Base-by-base conservation (phyloP, 2,888 invertebrate species). In the Erpobdella octoculata region DNA sequence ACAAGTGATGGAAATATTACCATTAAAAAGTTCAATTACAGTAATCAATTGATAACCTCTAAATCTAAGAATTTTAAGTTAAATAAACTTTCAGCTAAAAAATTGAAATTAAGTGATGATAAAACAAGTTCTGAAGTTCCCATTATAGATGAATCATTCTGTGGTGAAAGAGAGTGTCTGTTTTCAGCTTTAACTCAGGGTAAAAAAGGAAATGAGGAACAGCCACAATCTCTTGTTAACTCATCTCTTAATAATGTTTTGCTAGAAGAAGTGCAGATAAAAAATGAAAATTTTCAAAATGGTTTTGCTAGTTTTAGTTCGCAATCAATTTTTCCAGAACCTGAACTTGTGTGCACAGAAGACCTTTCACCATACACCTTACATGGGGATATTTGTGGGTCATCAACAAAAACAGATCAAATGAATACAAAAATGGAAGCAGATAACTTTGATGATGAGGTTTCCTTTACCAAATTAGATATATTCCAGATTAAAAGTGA, bases 401-500 rank as follows among this genome's bases (percentile, higher is more conserved):
- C 53, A 12, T 9, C 28, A 53, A 21, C 15, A 28, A 53, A 28
- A 15, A 53, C 21, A 28, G 28, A 53, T 53, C 28, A 25, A 3
- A 12, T 21, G 5, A 28, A 53, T 8, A 28, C 3, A 53, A 28
- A 53, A 53, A 12, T 53, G 53, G 28, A 28, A 9, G 28, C 28
- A 4, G 53, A 53, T 6, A 9, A 6, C 18, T 25, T 8, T 53
- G 28, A 53, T 4, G 53, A 53, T n/a, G n/a, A n/a, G n/a, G n/a
- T n/a, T n/a, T n/a, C n/a, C n/a, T n/a, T n/a, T n/a, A n/a, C n/a
- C n/a, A n/a, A n/a, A n/a, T n/a, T n/a, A n/a, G n/a, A n/a, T n/a
- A n/a, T n/a, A n/a, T n/a, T n/a, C n/a, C n/a, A 53, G 53, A 53
- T 28, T n/a, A 28, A 53, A n/a, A 53, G 53, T n/a, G 53, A 53